Evolutionary conservation across 2,888 invertebrate genomes (phyloP).

Genomic region (Reticulitermes lucifugus): DNA sequence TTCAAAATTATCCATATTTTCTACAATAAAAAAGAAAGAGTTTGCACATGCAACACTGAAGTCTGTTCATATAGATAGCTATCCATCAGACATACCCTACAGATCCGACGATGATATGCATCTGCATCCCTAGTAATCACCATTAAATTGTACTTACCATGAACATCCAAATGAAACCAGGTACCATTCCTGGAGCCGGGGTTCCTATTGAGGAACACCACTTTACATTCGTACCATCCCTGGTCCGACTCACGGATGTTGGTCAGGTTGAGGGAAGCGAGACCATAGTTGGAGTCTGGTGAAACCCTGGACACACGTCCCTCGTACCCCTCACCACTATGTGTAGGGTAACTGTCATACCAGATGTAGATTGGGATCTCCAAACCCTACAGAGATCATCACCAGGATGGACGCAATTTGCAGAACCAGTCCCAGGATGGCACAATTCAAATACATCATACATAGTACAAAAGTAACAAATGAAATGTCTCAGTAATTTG

Average conservation of each 20-base stretch:
- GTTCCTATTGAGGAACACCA: slow-evolving; percentile 94
- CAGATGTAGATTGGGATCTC: slow-evolving; percentile 98
- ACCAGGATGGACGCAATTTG: slow-evolving; percentile 1
- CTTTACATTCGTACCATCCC: slow-evolving; percentile 96
- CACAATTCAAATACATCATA: slow-evolving; percentile 21
- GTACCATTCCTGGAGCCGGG: slow-evolving; percentile 95
- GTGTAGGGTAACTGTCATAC: slow-evolving; percentile 98
- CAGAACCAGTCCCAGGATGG: slow-evolving; percentile 10
- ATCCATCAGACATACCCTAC: not conserved
- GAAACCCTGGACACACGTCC: slow-evolving; percentile 91
- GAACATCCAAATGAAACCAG: slow-evolving; percentile 98
- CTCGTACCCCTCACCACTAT: slow-evolving; percentile 95
- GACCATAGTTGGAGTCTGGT: slow-evolving; percentile 88
- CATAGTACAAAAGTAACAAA: not conserved
- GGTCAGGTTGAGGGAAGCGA: slow-evolving; percentile 95
- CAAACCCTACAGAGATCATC: slow-evolving; percentile 77
- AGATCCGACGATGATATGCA: not conserved
- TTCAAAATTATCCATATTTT: not conserved
- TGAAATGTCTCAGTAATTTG: not conserved
- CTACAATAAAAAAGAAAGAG: not conserved
- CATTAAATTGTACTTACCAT: slow-evolving; percentile 67
- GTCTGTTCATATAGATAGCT: not conserved
- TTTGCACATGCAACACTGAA: not conserved
- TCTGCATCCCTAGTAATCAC: slow-evolving; percentile 28
- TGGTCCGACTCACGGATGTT: slow-evolving; percentile 93